Evolutionary conservation across 2,113 vertebrate genomes (phyloP).

Genomic region (Lynx canadensis): DNA sequence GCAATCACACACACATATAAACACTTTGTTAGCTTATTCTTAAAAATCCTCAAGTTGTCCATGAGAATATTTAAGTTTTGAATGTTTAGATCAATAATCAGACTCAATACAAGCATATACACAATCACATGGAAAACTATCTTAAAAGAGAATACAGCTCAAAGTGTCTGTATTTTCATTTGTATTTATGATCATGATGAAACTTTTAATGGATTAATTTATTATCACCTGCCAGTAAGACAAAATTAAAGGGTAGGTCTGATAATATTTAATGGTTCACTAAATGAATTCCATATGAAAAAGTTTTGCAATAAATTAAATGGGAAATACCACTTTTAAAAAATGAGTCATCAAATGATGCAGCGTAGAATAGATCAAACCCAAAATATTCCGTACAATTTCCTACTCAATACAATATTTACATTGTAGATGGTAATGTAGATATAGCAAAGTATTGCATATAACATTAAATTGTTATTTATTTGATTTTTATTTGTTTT

Average conservation of each 20-base stretch:
- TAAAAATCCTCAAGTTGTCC: background rate
- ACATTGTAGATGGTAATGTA: background rate
- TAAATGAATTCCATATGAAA: background rate
- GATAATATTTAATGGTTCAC: background rate
- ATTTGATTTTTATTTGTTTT: background rate
- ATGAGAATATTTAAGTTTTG: background rate
- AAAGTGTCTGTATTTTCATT: background rate
- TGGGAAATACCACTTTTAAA: background rate
- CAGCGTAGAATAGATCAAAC: background rate
- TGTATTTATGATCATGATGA: background rate
- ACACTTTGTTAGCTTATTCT: background rate
- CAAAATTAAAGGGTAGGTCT: background rate
- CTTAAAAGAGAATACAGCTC: background rate
- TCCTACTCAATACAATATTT: background rate
- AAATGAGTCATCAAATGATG: background rate
- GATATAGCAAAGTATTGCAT: background rate
- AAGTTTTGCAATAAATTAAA: background rate
- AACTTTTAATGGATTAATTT: constrained; percentile 5
- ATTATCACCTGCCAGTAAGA: background rate
- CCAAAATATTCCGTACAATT: background rate
- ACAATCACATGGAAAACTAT: background rate
- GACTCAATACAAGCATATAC: background rate
- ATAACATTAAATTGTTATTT: background rate
- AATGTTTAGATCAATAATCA: background rate
- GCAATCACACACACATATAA: background rate